These are phyloP conservation scores for Orius insidiosus DNA, from an alignment of 1,140 invertebrate genomes.

Conservation along the genomic window DNA sequence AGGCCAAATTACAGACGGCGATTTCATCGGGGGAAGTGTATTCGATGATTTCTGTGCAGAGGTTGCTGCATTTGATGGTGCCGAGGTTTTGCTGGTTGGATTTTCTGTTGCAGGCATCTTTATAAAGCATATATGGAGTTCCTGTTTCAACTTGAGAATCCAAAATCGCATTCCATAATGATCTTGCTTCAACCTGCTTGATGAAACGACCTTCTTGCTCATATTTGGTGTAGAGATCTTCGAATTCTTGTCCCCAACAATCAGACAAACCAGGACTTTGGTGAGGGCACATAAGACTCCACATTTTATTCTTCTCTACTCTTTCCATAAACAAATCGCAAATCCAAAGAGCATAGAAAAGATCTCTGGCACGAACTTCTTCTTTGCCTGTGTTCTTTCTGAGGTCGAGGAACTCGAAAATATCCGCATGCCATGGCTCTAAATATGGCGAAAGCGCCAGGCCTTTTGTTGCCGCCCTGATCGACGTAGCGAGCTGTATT, in stretches of 20 bases:
- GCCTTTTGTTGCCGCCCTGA: slow-evolving; percentile 94
- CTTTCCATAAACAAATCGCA: slow-evolving; percentile 98
- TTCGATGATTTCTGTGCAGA: slow-evolving; percentile 96
- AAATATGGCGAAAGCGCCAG: slow-evolving; percentile 98
- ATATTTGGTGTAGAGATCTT: slow-evolving; percentile 76
- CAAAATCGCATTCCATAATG: slow-evolving; percentile 87
- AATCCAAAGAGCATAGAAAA: slow-evolving; percentile 98
- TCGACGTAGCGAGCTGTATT: slow-evolving; percentile 94
- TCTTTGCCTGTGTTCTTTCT: slow-evolving; percentile 90
- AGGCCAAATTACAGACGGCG: slow-evolving; percentile 96
- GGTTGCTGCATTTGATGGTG: slow-evolving; percentile 95
- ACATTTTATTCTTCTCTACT: slow-evolving; percentile 69
- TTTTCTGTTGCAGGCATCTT: slow-evolving; percentile 94
- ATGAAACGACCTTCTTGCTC: slow-evolving; percentile 64
- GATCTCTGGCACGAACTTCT: slow-evolving; percentile 77
- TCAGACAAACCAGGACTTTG: slow-evolving; percentile 81
- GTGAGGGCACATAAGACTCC: slow-evolving; percentile 95
- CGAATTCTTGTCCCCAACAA: slow-evolving; percentile 90
- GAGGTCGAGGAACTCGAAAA: slow-evolving; percentile 88
- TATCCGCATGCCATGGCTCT: slow-evolving; percentile 97
- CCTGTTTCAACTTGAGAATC: slow-evolving; percentile 96
- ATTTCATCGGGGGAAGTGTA: slow-evolving; percentile 56
- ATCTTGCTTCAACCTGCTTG: slow-evolving; percentile 65
- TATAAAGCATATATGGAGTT: slow-evolving; percentile 95
- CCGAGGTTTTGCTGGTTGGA: slow-evolving; percentile 97